phyloP scores from a whole-genome alignment of 2,888 invertebrate species.

The Drosophila gaucha region DNA sequence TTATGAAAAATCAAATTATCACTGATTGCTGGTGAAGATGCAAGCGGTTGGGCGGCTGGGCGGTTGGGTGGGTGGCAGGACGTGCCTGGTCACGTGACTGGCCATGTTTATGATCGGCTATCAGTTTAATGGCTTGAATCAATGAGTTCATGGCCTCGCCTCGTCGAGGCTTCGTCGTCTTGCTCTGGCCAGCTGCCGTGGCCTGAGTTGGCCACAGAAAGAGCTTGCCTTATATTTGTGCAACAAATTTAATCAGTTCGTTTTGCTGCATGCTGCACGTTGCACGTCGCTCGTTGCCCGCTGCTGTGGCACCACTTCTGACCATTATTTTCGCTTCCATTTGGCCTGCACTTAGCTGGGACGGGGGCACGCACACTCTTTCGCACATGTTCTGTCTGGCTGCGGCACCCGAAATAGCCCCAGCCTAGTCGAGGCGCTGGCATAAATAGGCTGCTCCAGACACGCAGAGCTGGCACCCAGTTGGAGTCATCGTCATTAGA shows the following conservation, averaged over 20 bases:
- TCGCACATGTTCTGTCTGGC: conserved; percentile 36
- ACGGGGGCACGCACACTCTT: neutral
- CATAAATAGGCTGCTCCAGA: conserved; percentile 50
- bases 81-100: conserved; percentile 55
- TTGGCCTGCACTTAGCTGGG: conserved; percentile 25
- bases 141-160: conserved; percentile 22
- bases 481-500: conserved; percentile 45
- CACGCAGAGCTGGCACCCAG: conserved; percentile 28
- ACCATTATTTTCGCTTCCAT: conserved; percentile 29
- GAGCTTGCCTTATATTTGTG: conserved; percentile 38
- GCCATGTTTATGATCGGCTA: conserved; percentile 61
- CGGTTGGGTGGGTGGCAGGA: conserved; percentile 2
- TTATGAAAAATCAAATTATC: conserved; percentile 73
- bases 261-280: neutral
- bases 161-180: conserved; percentile 4
- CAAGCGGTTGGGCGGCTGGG: neutral
- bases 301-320: neutral
- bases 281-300: neutral
- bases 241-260: conserved; percentile 38
- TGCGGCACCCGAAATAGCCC: conserved; percentile 38
- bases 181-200: neutral
- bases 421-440: conserved; percentile 8
- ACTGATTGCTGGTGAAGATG: conserved; percentile 54
- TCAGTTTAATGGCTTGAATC: conserved; percentile 66
- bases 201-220: conserved; percentile 20